These are phyloP conservation scores for Andrena bicolor DNA, from an alignment of 2,888 invertebrate genomes.

Conservation along the genomic window DNA sequence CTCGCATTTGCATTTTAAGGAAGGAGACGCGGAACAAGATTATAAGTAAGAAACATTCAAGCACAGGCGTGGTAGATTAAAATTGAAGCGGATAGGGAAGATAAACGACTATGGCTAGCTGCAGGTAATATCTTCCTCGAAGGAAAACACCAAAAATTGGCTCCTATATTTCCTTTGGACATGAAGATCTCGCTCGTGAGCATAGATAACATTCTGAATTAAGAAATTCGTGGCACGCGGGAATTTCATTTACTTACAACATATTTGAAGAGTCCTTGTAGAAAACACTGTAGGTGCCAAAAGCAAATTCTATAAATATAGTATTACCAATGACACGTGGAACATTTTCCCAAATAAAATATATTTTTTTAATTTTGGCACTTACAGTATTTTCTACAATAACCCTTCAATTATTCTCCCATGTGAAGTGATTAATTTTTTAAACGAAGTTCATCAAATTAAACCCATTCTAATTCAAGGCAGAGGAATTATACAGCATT, in stretches of 20 bases:
- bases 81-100: slow-evolving; percentile 44
- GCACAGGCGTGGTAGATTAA: slow-evolving; percentile 51
- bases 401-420: too few relatives aligned
- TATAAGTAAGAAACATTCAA: slow-evolving; percentile 58
- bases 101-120: slow-evolving; percentile 33
- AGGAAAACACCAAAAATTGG: slow-evolving; percentile 35
- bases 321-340: too few relatives aligned
- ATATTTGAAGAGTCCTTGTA: not conserved
- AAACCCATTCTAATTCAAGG: too few relatives aligned
- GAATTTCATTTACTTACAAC: slow-evolving; percentile 17
- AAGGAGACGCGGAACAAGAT: slow-evolving; percentile 51
- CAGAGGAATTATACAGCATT: too few relatives aligned
- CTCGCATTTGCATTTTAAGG: slow-evolving; percentile 65
- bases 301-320: too few relatives aligned
- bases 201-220: slow-evolving; percentile 31
- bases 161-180: slow-evolving; percentile 26
- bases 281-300: too few relatives aligned
- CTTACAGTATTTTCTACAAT: too few relatives aligned
- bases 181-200: not conserved
- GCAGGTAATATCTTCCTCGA: slow-evolving; percentile 20
- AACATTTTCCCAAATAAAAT: too few relatives aligned
- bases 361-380: too few relatives aligned
- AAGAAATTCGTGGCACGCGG: slow-evolving; percentile 15
- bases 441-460: too few relatives aligned
- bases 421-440: too few relatives aligned